Percentiles rank a stretch among this genome's conserved stretches.
Conservation (phyloP, 2,113 vertebrate genomes). For the Actenoides lindsayi region DNA sequence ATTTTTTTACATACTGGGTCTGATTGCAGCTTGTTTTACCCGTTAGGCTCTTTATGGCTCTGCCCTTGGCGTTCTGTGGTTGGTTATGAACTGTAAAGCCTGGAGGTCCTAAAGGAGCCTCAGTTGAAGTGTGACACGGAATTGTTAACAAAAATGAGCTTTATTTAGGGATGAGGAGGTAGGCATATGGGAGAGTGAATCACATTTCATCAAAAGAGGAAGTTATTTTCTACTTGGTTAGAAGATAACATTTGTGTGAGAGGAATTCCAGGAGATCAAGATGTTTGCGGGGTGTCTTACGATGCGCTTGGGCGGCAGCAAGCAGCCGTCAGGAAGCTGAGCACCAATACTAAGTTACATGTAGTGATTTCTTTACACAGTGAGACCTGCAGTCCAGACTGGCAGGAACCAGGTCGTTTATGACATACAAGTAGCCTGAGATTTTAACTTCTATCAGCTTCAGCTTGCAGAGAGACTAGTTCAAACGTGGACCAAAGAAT, state of each 20-base stretch:
- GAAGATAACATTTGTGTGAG: background rate
- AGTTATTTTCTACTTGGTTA: conserved; percentile 34
- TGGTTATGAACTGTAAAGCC: background rate
- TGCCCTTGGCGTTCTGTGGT: background rate
- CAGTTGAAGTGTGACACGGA: background rate
- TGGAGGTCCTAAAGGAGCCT: background rate
- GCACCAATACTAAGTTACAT: background rate
- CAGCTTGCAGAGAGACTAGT: background rate
- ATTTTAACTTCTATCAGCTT: background rate
- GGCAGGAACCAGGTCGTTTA: background rate
- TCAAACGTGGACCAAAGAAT: background rate
- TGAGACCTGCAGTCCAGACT: background rate
- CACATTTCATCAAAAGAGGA: background rate
- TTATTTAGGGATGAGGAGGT: background rate
- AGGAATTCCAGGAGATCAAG: background rate
- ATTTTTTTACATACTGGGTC: background rate
- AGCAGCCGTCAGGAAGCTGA: background rate
- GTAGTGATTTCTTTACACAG: background rate
- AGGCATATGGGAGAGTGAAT: background rate
- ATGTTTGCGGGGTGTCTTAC: background rate
- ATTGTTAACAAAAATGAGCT: background rate
- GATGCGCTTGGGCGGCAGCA: background rate
- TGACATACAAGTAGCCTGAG: background rate
- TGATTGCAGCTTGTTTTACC: background rate
- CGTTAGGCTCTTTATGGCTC: background rate